Conservation (phyloP, 2,888 invertebrate species). For the Anthrax anthrax region DNA sequence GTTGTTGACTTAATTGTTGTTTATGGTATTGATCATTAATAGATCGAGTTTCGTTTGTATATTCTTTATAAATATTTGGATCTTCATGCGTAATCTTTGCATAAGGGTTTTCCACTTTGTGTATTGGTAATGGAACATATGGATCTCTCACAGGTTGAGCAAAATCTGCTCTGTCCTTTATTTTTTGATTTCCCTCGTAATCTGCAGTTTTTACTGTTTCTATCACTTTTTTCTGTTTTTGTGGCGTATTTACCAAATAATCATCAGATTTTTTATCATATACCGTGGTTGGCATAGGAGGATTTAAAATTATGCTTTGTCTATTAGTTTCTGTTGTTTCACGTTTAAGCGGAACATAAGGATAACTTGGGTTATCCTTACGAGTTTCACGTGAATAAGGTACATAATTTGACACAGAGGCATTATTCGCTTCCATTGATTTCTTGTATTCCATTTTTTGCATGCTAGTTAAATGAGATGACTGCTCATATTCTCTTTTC, state of each 20-base stretch:
- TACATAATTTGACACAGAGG: not conserved
- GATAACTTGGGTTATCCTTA: not conserved
- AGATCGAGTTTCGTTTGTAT: not conserved
- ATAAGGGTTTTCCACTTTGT: not conserved
- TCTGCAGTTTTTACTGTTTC: not conserved
- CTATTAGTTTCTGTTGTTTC: not conserved
- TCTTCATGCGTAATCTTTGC: not conserved
- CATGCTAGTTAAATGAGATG: not conserved
- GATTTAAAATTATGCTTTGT: conserved; percentile 4
- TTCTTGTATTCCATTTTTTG: not conserved
- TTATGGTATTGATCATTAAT: not conserved
- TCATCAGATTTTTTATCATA: conserved; percentile 5
- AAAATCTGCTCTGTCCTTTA: not conserved
- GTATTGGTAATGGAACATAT: not conserved
- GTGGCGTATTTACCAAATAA: conserved; percentile 5
- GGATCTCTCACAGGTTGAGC: not conserved
- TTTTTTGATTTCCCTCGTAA: not conserved
- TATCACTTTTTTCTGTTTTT: not conserved
- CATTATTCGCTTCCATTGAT: not conserved
- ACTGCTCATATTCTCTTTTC: not conserved
- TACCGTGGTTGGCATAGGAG: conserved; percentile 2
- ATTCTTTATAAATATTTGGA: not conserved
- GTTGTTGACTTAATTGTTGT: not conserved
- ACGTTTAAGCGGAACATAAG: not conserved
- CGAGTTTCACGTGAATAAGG: not conserved